Evolutionary conservation across 2,797 vertebrate genomes (phyloP).

Genomic region (Sphenopsis melanotis): DNA sequence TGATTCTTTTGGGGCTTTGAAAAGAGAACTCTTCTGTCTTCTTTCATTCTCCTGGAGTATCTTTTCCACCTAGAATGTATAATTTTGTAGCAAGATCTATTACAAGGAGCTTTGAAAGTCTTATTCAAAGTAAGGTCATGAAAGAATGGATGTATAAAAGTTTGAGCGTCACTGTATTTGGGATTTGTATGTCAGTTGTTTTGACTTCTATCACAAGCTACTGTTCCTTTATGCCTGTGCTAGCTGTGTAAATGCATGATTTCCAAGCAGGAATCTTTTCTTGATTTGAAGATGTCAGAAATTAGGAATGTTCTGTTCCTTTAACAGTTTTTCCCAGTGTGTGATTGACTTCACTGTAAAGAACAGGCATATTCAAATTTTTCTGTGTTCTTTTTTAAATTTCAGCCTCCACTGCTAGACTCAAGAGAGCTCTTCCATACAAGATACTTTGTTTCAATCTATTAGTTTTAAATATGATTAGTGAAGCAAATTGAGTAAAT

Average conservation of each 20-base stretch:
- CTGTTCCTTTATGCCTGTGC: neutral
- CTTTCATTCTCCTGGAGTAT: neutral
- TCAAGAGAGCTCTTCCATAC: neutral
- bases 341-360: conserved; percentile 2
- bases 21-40: neutral
- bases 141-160: neutral
- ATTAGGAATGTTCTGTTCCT: neutral
- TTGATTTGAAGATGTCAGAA: conserved; percentile 25
- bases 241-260: neutral
- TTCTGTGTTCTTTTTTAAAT: neutral
- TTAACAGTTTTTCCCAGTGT: neutral
- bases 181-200: conserved; percentile 17
- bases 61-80: neutral
- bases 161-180: neutral
- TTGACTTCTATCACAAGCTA: neutral
- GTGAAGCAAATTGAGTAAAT: conserved; percentile 8
- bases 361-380: neutral
- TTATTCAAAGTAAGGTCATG: neutral
- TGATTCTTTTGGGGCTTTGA: neutral
- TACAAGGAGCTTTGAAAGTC: neutral
- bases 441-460: neutral
- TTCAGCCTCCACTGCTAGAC: neutral
- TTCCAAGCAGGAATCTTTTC: conserved; percentile 3
- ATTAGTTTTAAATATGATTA: conserved; percentile 8
- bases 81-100: neutral